phyloP scores from a whole-genome alignment of 1,140 invertebrate species.

The Zaprionus ornatus region DNA sequence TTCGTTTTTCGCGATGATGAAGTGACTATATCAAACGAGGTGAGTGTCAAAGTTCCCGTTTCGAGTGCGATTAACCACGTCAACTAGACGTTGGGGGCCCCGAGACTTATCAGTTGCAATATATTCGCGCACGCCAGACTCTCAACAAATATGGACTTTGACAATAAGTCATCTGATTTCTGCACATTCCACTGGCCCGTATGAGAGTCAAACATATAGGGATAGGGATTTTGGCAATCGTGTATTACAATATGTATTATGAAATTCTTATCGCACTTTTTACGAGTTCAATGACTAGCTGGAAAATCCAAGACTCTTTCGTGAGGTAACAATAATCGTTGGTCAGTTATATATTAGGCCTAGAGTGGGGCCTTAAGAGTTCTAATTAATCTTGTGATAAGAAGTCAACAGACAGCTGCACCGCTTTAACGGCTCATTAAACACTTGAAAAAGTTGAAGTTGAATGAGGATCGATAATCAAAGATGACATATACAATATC shows the following conservation, averaged over 20 bases:
- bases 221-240: background rate
- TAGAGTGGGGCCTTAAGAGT: constrained; percentile 29
- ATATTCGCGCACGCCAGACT: constrained; percentile 34
- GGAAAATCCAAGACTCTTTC: background rate
- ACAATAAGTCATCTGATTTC: constrained; percentile 66
- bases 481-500: background rate
- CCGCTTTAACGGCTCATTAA: constrained; percentile 13
- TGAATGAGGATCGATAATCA: background rate
- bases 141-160: constrained; percentile 65
- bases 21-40: constrained; percentile 77
- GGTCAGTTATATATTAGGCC: background rate
- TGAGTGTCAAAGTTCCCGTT: constrained; percentile 71
- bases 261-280: constrained; percentile 16
- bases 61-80: constrained; percentile 74
- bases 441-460: background rate
- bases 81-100: constrained; percentile 28
- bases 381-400: constrained; percentile 21
- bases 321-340: background rate
- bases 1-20: constrained; percentile 76
- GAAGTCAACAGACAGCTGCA: constrained; percentile 21
- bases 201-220: background rate
- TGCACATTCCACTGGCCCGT: constrained; percentile 34
- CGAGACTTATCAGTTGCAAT: constrained; percentile 34
- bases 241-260: background rate
- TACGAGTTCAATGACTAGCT: constrained; percentile 2